Evolutionary conservation across 2,888 invertebrate species (phyloP).

Genomic region (Aphodius granarius): DNA sequence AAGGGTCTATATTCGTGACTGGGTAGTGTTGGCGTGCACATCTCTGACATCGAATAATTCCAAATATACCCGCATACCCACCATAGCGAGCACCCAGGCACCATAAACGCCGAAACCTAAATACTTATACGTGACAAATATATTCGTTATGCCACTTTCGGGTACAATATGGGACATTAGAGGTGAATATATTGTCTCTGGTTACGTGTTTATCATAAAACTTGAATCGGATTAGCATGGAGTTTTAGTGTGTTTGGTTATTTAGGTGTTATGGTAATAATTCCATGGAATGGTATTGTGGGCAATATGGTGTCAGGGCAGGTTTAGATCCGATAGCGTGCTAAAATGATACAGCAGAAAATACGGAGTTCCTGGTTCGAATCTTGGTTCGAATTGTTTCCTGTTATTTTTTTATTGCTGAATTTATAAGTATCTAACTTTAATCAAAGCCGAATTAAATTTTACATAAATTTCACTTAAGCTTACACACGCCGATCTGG

Average conservation of each 20-base stretch:
- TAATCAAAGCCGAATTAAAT: background rate
- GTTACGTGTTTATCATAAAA: background rate
- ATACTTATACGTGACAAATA: background rate
- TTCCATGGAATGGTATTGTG: background rate
- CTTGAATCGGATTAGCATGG: background rate
- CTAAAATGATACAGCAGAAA: too few relatives aligned
- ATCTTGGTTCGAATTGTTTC: too few relatives aligned
- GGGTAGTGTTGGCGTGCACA: conserved; percentile 43
- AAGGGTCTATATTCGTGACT: conserved; percentile 44
- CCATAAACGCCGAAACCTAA: background rate
- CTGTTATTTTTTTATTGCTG: too few relatives aligned
- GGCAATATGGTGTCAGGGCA: background rate
- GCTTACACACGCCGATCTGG: background rate
- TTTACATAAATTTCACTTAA: background rate
- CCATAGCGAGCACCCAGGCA: background rate
- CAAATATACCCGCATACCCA: conserved; percentile 18
- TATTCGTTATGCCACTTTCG: background rate
- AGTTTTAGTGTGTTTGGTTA: background rate
- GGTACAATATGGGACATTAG: background rate
- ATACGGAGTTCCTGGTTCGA: too few relatives aligned
- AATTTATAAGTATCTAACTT: background rate
- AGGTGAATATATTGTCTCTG: background rate
- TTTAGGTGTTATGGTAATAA: background rate
- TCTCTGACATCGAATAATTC: conserved; percentile 28
- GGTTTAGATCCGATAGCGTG: background rate